Percentiles rank a stretch among this genome's conserved stretches.
Conservation (phyloP, 1,140 invertebrate species). For the Diploscapter pachys region DNA sequence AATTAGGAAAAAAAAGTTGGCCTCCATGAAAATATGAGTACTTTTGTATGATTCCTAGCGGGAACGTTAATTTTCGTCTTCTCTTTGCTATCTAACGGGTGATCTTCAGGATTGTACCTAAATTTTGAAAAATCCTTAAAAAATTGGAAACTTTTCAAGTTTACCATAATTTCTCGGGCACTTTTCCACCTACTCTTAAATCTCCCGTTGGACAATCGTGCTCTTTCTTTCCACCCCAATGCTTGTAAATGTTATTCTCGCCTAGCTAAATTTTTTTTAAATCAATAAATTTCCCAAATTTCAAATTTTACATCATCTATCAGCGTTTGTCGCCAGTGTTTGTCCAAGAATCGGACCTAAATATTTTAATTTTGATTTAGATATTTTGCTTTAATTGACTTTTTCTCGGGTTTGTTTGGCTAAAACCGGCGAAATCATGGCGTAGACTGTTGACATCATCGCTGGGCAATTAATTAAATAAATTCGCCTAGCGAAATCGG, state of each 20-base stretch:
- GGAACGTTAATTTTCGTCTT: constrained; percentile 16
- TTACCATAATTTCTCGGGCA: constrained; percentile 25
- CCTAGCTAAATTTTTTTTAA: constrained; percentile 5
- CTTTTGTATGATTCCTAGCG: constrained; percentile 12
- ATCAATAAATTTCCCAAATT: too few relatives aligned
- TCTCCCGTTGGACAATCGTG: constrained; percentile 24
- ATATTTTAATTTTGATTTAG: neutral
- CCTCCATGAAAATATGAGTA: neutral
- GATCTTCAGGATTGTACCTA: constrained; percentile 3
- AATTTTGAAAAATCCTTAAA: neutral
- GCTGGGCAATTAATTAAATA: constrained; percentile 35
- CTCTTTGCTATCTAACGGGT: neutral
- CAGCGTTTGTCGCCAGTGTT: neutral
- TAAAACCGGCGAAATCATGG: constrained; percentile 33
- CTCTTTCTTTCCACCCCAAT: constrained; percentile 33
- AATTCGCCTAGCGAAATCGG: constrained; percentile 33
- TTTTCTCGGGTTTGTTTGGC: constrained; percentile 35
- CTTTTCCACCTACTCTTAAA: constrained; percentile 34
- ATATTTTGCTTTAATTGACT: neutral
- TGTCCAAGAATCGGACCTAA: constrained; percentile 13
- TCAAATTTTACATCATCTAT: constrained; percentile 3
- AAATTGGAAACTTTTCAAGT: neutral
- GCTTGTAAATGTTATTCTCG: constrained; percentile 26
- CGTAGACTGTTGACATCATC: constrained; percentile 35
- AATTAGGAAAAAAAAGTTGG: neutral